Evolutionary conservation across 2,797 vertebrate species (phyloP).

Genomic region (Melanotaenia boesemani): DNA sequence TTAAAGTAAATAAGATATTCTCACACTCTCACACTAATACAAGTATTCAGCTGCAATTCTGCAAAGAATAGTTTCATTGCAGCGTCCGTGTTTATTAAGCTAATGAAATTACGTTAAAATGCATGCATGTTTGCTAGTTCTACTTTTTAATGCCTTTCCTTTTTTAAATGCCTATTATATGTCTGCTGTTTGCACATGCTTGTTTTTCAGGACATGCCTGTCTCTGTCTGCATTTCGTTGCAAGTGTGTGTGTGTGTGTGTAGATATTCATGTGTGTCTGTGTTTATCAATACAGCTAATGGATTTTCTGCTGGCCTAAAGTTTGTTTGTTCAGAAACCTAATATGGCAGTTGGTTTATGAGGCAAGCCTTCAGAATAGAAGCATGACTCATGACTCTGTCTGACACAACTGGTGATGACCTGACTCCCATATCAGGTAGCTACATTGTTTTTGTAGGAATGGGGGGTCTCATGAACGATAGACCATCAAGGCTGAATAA

Average conservation of each 20-base stretch:
- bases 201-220: slow-evolving; percentile 32
- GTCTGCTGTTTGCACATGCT: slow-evolving; percentile 10
- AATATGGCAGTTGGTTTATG: slow-evolving; percentile 75
- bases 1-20: neutral
- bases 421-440: slow-evolving; percentile 75
- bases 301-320: slow-evolving; percentile 77
- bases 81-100: slow-evolving; percentile 28
- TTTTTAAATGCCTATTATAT: slow-evolving; percentile 12
- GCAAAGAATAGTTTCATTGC: neutral
- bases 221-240: slow-evolving; percentile 46
- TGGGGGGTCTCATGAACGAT: slow-evolving; percentile 52
- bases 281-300: slow-evolving; percentile 82
- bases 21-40: slow-evolving; percentile 20
- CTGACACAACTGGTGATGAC: slow-evolving; percentile 76
- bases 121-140: slow-evolving; percentile 22
- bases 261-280: slow-evolving; percentile 41
- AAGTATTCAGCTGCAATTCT: neutral
- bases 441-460: slow-evolving; percentile 16
- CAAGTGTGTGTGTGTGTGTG: slow-evolving; percentile 6
- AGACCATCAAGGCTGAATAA: slow-evolving; percentile 34
- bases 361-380: slow-evolving; percentile 79
- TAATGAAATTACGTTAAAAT: slow-evolving; percentile 32
- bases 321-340: slow-evolving; percentile 83
- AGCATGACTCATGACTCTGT: slow-evolving; percentile 80
- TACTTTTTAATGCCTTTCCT: slow-evolving; percentile 11